phyloP scores from a whole-genome alignment of 2,888 invertebrate genomes.

The Andrena bucephala region DNA sequence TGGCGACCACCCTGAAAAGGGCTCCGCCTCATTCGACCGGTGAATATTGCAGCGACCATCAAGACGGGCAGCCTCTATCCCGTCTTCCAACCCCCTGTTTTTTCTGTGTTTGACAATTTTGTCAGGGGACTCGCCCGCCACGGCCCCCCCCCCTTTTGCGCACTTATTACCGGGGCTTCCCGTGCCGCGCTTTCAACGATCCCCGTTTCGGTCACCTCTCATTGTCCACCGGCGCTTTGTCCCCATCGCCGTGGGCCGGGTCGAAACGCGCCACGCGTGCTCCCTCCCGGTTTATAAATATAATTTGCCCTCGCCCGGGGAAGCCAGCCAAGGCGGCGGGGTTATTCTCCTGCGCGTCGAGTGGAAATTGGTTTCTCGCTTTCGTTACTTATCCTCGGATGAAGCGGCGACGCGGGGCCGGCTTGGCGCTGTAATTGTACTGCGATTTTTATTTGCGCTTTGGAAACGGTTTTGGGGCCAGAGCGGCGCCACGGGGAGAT shows the following conservation, averaged over 20 bases:
- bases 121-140: conserved; percentile 25
- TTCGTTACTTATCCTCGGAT: not conserved
- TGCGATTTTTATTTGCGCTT: not conserved
- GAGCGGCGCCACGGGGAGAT: too few species aligned
- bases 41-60: conserved; percentile 71
- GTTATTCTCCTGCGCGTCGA: not conserved
- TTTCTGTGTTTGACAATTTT: conserved; percentile 63
- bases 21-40: conserved; percentile 43
- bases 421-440: not conserved
- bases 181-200: conserved; percentile 12
- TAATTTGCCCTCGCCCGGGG: conserved; percentile 16
- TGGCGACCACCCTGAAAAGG: conserved; percentile 45
- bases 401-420: not conserved
- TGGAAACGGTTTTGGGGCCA: too few species aligned
- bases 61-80: conserved; percentile 31
- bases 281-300: conserved; percentile 14
- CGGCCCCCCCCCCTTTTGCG: conserved; percentile 29
- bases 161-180: conserved; percentile 29
- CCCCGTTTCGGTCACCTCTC: conserved; percentile 38
- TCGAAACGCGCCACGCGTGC: conserved; percentile 19
- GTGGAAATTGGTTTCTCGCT: conserved; percentile 8
- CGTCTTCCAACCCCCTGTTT: not conserved
- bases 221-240: conserved; percentile 16
- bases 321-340: not conserved
- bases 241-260: not conserved